phyloP scores from a whole-genome alignment of 2,797 vertebrate genomes.

The Silurus aristotelis region DNA sequence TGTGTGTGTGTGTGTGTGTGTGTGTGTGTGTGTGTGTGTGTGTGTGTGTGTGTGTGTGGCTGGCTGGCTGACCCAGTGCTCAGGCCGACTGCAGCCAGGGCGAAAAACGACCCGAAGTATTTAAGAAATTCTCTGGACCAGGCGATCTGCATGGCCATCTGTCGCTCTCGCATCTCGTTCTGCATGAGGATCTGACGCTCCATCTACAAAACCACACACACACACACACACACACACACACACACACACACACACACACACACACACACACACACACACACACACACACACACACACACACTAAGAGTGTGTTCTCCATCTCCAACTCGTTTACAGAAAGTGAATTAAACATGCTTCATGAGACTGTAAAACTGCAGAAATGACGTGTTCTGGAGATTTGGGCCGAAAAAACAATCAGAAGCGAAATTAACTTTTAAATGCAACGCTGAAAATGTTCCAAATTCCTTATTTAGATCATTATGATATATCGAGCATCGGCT shows the following conservation, averaged over 20 bases:
- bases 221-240: slow-evolving; percentile 26
- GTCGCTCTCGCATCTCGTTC: slow-evolving; percentile 88
- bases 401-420: background rate
- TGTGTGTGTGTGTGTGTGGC: background rate
- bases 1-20: background rate
- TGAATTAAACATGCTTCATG: background rate
- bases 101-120: slow-evolving; percentile 83
- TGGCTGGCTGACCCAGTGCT: slow-evolving; percentile 75
- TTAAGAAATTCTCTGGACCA: slow-evolving; percentile 88
- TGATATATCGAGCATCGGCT: no score
- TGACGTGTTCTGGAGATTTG: background rate
- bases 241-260: background rate
- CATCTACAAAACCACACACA: slow-evolving; percentile 69
- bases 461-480: background rate
- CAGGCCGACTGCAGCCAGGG: slow-evolving; percentile 75
- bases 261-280: slow-evolving; percentile 28
- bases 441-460: background rate
- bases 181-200: slow-evolving; percentile 90
- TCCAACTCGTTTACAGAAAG: background rate
- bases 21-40: background rate
- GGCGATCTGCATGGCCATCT: slow-evolving; percentile 88
- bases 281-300: background rate
- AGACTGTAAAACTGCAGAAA: background rate
- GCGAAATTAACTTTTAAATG: background rate
- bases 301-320: background rate